Evolutionary conservation across 2,113 vertebrate species (phyloP), one percentile per base, ranked within the genome.

Genomic region (Megalops atlanticus): DNA sequence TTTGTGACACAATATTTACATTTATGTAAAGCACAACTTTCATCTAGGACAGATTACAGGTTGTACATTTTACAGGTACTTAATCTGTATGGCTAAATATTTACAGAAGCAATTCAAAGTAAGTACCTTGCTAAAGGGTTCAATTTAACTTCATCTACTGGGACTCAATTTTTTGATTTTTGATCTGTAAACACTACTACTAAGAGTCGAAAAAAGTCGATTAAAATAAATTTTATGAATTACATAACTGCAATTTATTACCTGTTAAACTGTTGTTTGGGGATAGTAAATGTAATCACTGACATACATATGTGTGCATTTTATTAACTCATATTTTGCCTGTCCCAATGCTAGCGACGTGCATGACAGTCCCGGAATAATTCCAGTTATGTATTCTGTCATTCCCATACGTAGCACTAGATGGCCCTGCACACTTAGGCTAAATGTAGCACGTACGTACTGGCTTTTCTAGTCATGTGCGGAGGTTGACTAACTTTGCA

Each of bases 361-460:
- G 2, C 38, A 36, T 52, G 39, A 18, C 14, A 71, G 58, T 8
- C 18, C 24, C n/a, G 41, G 36, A 70, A n/a, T n/a, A 45, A 6
- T 38, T 49, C 31, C 36, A 64, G 18, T 2, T 24, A 24, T 11
- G 18, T 8, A 64, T 27, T 0, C 38, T 75, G 84, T 80, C 85
- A 0, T 43, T 84, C 14, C 15, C 14, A 0, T 0, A 0, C 15
- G 0, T 4, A 64, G 86, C 90, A 86, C 79, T 43, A 89, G 89
- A 16, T 82, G 90, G 80, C 86, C 8, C 83, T 80, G 12, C 27
- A 76, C 3, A 76, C 8, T 84, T 31, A 79, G 6, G 4, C 78
- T 76, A 24, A n/a, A n/a, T n/a, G n/a, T n/a, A n/a, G n/a, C n/a
- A n/a, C n/a, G n/a, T n/a, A n/a, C n/a, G n/a, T n/a, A n/a, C n/a